Conservation (phyloP, 2,888 invertebrate species). For the Diarsia dahlii region DNA sequence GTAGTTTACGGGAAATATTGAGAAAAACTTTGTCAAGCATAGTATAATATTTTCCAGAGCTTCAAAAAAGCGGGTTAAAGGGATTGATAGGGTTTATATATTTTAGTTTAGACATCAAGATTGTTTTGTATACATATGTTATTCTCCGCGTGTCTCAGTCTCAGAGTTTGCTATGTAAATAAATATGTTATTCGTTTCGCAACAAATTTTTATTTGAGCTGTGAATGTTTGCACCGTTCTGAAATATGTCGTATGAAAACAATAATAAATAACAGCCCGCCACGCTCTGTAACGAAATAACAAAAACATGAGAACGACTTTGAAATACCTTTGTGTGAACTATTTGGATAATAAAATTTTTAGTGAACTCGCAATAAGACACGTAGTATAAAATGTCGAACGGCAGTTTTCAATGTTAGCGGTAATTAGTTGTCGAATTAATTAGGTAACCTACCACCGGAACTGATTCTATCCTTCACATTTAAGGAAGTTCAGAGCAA, state of each 20-base stretch:
- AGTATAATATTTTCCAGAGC: neutral
- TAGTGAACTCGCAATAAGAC: constrained; percentile 35
- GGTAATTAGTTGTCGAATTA: constrained; percentile 71
- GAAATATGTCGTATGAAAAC: constrained; percentile 42
- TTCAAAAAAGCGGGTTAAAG: neutral
- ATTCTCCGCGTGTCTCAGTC: constrained; percentile 10
- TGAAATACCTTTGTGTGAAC: constrained; percentile 63
- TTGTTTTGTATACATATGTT: constrained; percentile 4
- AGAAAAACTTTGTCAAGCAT: neutral
- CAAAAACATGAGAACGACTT: constrained; percentile 66
- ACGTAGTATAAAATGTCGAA: constrained; percentile 54
- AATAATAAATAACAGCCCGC: constrained; percentile 51
- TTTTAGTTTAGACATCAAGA: neutral
- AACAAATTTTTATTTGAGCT: constrained; percentile 25
- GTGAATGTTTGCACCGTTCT: constrained; percentile 39
- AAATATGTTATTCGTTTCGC: constrained; percentile 30
- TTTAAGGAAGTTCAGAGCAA: constrained; percentile 77
- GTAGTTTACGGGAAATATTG: neutral
- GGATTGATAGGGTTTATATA: neutral
- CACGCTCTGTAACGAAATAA: constrained; percentile 38
- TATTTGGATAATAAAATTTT: constrained; percentile 48
- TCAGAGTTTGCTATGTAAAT: neutral
- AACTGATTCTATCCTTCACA: constrained; percentile 76
- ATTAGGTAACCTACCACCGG: constrained; percentile 72
- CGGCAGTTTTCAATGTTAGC: constrained; percentile 66